Percentiles rank a stretch among this genome's conserved stretches.
These are phyloP conservation scores for Pangasius sanitwongsei DNA, from an alignment of 2,797 vertebrate genomes.

Conservation along the genomic window DNA sequence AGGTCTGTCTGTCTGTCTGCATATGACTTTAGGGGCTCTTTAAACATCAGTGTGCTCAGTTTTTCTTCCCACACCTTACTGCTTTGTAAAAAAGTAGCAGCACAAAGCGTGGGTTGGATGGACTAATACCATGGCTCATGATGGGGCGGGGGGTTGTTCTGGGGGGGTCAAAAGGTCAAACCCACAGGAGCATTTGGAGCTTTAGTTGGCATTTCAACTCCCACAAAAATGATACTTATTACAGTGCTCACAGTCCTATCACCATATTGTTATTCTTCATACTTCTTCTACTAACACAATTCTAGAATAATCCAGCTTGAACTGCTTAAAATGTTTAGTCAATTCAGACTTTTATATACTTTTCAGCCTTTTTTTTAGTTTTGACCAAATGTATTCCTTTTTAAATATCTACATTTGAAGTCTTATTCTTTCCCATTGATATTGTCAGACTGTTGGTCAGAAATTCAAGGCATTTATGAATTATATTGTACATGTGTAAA, in stretches of 20 bases:
- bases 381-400: not conserved
- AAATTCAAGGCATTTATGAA: not conserved
- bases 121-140: not conserved
- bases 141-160: not conserved
- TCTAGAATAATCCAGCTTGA: not conserved
- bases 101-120: not conserved
- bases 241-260: not conserved
- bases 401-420: not conserved
- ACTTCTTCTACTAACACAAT: not conserved
- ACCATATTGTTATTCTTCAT: not conserved
- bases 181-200: not conserved
- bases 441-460: not conserved
- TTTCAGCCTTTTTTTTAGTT: not conserved
- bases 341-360: not conserved
- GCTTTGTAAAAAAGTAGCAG: not conserved
- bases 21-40: constrained; percentile 22
- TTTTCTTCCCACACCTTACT: constrained; percentile 13
- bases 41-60: not conserved
- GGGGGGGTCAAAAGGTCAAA: constrained; percentile 7
- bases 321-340: not conserved
- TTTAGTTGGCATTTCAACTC: constrained; percentile 20
- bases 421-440: not conserved
- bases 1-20: constrained; percentile 8
- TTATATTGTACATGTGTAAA: not conserved
- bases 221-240: constrained; percentile 8